phyloP scores from a whole-genome alignment of 2,113 vertebrate genomes.

The Scytalopus superciliaris region DNA sequence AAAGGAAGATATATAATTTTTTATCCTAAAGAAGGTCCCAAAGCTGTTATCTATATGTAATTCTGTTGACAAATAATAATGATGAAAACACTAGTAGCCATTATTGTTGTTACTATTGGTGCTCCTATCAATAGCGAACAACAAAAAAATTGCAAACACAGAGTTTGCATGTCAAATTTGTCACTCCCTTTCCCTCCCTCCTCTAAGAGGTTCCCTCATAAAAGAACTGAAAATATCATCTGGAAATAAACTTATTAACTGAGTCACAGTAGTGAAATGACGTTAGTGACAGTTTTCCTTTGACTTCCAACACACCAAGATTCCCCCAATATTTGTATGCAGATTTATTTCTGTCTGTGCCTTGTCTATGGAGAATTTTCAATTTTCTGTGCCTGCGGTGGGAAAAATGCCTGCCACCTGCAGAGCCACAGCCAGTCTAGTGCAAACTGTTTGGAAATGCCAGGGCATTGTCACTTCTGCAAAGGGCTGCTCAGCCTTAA shows the following conservation, averaged over 20 bases:
- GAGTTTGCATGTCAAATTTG: background rate
- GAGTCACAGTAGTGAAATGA: background rate
- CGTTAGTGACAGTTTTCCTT: background rate
- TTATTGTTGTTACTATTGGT: background rate
- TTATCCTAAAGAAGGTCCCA: background rate
- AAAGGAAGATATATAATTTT: background rate
- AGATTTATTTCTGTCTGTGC: background rate
- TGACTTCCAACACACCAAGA: background rate
- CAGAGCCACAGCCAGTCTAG: background rate
- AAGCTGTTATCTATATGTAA: background rate
- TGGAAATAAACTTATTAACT: background rate
- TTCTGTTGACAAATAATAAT: background rate
- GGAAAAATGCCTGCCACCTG: background rate
- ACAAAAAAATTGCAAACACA: background rate
- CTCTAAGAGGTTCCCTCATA: background rate
- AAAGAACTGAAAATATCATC: background rate
- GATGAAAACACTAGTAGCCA: background rate
- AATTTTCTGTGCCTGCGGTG: background rate
- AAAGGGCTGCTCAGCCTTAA: background rate
- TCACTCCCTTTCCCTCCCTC: background rate
- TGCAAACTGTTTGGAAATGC: background rate
- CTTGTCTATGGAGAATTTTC: background rate
- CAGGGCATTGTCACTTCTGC: background rate
- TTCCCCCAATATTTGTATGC: background rate
- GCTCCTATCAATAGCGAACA: background rate